Base-by-base conservation (phyloP, 2,797 vertebrate genomes). In the Fistularia tabacaria region DNA sequence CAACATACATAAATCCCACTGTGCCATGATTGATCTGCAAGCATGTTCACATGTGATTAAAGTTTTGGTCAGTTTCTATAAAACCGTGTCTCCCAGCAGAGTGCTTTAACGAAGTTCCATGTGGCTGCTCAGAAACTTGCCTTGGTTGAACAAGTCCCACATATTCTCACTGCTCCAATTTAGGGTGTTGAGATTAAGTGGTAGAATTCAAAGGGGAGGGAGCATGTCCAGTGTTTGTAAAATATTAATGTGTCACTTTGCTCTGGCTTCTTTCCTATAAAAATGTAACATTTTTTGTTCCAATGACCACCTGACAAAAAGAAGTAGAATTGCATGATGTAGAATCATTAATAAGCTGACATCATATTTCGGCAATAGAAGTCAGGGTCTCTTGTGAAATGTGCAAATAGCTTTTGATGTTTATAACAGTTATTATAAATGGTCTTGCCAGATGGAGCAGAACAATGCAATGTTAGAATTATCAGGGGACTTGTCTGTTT, bases 401-500 rank as follows among this genome's bases (percentile, higher is more conserved):
- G 43, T 59, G 40, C 13, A 47, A 25, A 66, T 25, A 25, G 49
- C 49, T n/a, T 55, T 49, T 59, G 8, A 69, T 63, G 44, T 66
- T 67, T 25, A 41, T 51, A 49, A 69, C 51, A 9, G 42, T 69
- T 77, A 66, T 64, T 59, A 59, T 65, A 77, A 66, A 38, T 36
- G 12, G 14, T 10, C 3, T 48, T 51, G 51, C 58, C 55, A 80
- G 59, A 70, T 72, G 47, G 57, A 54, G 59, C 14, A 61, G 59
- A 70, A 54, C 48, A 67, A 58, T 45, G 42, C 11, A 12, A 36
- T 51, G 54, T 61, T 42, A 70, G 64, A 68, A 64, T 6, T 36
- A 25, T 25, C 25, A 25, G 14, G 46, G 62, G n/a, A 41, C 13
- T 63, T 39, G 25, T 49, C 74, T 59, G 11, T 49, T 50, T 51